Evolutionary conservation across 2,888 invertebrate genomes (phyloP).

Genomic region (Synanthedon myopaeformis): DNA sequence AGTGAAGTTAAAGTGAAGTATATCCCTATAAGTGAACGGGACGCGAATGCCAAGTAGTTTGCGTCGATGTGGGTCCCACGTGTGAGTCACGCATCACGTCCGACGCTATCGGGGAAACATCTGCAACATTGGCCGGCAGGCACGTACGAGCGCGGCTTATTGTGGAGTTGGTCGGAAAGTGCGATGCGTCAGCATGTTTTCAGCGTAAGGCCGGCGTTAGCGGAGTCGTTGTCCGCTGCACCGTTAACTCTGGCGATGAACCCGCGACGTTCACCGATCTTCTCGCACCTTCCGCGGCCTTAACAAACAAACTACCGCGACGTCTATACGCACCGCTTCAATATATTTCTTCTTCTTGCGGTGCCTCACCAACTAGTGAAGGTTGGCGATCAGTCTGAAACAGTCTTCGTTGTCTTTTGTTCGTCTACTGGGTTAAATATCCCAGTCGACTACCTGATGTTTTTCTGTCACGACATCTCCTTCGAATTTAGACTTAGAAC

Average conservation of each 20-base stretch:
- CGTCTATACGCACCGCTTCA: not conserved
- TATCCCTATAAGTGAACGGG: conserved; percentile 33
- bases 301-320: not conserved
- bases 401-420: no score
- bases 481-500: no score
- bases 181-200: conserved; percentile 56
- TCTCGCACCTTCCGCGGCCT: not conserved
- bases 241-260: conserved; percentile 34
- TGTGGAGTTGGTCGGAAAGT: conserved; percentile 16
- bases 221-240: conserved; percentile 57
- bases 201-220: conserved; percentile 23
- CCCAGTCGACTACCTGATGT: no score
- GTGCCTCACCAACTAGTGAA: no score
- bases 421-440: no score
- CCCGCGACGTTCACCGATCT: conserved; percentile 9
- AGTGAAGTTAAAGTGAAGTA: not conserved
- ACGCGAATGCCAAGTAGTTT: conserved; percentile 39
- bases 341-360: no score
- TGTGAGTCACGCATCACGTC: conserved; percentile 3
- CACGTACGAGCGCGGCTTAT: conserved; percentile 33
- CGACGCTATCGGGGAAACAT: conserved; percentile 40
- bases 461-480: no score
- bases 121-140: conserved; percentile 13
- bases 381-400: no score
- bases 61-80: conserved; percentile 36